These are phyloP conservation scores for Pterophyllum scalare DNA, from an alignment of 2,113 vertebrate species.

Conservation along the genomic window DNA sequence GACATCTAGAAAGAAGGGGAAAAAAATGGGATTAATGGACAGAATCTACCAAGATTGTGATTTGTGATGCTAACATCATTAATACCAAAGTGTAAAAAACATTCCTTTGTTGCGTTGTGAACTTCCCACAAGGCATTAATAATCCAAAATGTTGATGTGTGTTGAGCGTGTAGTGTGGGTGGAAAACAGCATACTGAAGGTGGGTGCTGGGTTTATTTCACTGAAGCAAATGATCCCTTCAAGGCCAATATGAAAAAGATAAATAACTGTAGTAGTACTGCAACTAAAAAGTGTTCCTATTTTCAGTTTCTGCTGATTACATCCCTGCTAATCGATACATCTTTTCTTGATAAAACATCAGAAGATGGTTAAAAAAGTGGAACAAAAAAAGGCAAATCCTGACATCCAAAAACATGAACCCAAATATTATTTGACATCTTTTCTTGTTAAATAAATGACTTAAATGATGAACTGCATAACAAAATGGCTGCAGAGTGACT, in stretches of 20 bases:
- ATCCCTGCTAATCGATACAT: background rate
- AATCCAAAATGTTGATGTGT: slow-evolving; percentile 6
- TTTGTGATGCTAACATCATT: background rate
- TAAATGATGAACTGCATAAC: background rate
- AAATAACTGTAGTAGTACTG: background rate
- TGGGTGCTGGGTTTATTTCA: slow-evolving; percentile 27
- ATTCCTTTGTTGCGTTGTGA: background rate
- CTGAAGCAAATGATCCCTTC: background rate
- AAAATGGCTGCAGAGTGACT: background rate
- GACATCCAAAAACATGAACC: background rate
- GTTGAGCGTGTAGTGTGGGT: slow-evolving; percentile 25
- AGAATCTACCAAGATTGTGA: background rate
- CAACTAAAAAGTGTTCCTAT: background rate
- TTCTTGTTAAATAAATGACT: background rate
- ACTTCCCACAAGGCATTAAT: slow-evolving; percentile 1
- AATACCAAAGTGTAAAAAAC: background rate
- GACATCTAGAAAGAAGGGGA: background rate
- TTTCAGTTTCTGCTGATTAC: background rate
- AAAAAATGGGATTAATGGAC: background rate
- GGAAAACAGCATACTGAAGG: slow-evolving; percentile 27
- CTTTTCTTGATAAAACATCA: background rate
- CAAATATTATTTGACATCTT: background rate
- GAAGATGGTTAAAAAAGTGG: background rate
- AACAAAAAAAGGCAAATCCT: background rate
- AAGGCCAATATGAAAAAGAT: background rate